Base-by-base conservation (phyloP, 2,797 vertebrate genomes). In the Taenioides sp. region DNA sequence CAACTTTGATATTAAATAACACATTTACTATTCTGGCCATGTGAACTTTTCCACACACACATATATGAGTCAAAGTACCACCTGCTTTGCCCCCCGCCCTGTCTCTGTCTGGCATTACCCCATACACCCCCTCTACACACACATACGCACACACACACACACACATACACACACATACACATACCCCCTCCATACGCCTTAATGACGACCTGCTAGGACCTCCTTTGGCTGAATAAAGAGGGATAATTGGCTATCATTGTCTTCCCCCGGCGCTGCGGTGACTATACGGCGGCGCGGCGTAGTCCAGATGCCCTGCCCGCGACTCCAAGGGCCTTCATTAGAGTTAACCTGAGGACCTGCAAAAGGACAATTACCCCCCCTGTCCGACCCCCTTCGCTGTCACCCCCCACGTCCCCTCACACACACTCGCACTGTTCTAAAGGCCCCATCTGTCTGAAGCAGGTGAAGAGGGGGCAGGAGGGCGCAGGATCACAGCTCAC, bases 241-340 rank as follows among this genome's bases (percentile, higher is more conserved):
- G 86, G 88, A 89, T 92, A 93, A 92, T 90, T 92, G 90, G 89
- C 84, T 85, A 91, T 93, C 90, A 91, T 92, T 91, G 92, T 92
- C 87, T 87, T 81, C 91, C 90, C 71, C 52, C 7, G 27, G 79
- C 58, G 14, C 77, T 76, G 58, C 23, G 75, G 79, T 22, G 82
- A 88, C 87, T 87, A 86, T 83, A 91, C 90, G 89, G 92, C 77
- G 72, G 74, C 87, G 92, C 87, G 88, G 90, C 92, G 92, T 87
- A 94, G 94, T 93, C 93, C 94, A 95, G 94, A 94, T 94, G 94
- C 91, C 94, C 84, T 75, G 87, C 90, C 93, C 84, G 47, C 5
- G 18, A 58, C 79, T 87, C 91, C 92, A 87, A 86, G 61, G 92
- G 91, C 93, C 89, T 95, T 95, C 95, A 95, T 96, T 96, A 96